A percentile compares a stretch with the other conserved stretches of the same genome.
These are phyloP conservation scores for Psittacula derbiana DNA, from an alignment of 2,797 vertebrate genomes.

Conservation along the genomic window DNA sequence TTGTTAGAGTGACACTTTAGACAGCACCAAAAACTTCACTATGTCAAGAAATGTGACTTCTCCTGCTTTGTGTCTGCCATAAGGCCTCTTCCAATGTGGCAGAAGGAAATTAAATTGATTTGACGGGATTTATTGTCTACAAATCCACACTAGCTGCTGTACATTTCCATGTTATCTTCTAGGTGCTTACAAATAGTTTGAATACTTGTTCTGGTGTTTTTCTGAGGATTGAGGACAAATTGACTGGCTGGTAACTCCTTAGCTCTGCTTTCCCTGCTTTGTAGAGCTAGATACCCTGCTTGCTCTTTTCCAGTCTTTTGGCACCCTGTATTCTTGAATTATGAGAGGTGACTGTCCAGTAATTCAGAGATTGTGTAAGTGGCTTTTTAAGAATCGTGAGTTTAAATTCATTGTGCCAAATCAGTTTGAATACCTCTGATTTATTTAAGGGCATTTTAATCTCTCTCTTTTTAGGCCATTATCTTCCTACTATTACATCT, in stretches of 20 bases:
- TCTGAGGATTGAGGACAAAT: neutral
- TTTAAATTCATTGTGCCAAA: neutral
- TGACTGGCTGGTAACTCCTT: neutral
- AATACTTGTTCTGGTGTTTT: conserved; percentile 7
- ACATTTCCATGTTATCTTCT: conserved; percentile 24
- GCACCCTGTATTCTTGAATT: neutral
- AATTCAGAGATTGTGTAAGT: neutral
- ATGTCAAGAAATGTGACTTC: neutral
- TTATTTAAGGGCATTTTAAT: conserved; percentile 5
- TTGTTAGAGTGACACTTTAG: neutral
- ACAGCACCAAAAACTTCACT: neutral
- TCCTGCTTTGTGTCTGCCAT: neutral
- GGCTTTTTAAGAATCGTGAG: neutral
- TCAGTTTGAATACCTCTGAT: neutral
- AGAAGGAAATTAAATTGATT: conserved; percentile 31
- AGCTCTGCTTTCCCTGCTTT: neutral
- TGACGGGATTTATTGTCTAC: conserved; percentile 26
- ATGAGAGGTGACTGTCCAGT: neutral
- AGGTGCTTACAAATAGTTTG: conserved; percentile 6
- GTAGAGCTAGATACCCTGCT: neutral
- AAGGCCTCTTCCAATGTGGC: neutral
- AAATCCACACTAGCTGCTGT: conserved; percentile 12
- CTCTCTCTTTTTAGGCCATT: neutral
- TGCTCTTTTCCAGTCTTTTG: neutral
- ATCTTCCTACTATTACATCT: neutral